phyloP scores from a whole-genome alignment of 35 echinoderm and acorn worm species.

The Eucidaris tribuloides region DNA sequence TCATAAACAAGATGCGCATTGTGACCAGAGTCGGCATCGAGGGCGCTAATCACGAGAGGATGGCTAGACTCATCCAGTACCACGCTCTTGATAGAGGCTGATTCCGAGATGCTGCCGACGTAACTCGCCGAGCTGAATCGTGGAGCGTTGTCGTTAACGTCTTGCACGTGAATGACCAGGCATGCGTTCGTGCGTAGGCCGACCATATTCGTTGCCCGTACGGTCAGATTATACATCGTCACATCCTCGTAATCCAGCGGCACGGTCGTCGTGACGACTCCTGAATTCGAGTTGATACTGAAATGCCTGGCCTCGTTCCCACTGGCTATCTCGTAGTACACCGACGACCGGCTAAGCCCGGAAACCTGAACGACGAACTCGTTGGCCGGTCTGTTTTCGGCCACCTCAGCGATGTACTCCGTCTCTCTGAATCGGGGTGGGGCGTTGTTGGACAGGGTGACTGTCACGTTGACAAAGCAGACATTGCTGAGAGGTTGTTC shows the following conservation, averaged over 20 bases:
- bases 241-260: constrained; percentile 77
- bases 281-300: constrained; percentile 80
- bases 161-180: constrained; percentile 80
- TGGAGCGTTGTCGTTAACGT: constrained; percentile 89
- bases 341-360: constrained; percentile 80
- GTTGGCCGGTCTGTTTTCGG: constrained; percentile 58
- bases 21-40: constrained; percentile 80
- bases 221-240: constrained; percentile 79
- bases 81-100: constrained; percentile 69
- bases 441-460: constrained; percentile 89
- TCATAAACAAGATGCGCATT: constrained; percentile 91
- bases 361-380: constrained; percentile 60
- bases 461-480: constrained; percentile 73
- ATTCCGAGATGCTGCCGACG: constrained; percentile 93
- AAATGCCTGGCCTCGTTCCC: constrained; percentile 75
- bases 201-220: constrained; percentile 91
- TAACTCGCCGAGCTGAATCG: constrained; percentile 51
- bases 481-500: constrained; percentile 58
- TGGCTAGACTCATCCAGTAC: constrained; percentile 68
- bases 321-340: constrained; percentile 73
- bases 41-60: constrained; percentile 84
- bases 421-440: constrained; percentile 68
- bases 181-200: constrained; percentile 48
- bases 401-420: constrained; percentile 78
- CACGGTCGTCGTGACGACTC: constrained; percentile 65